These are phyloP conservation scores for Calameuta filiformis DNA, from an alignment of 2,888 invertebrate species.

Conservation along the genomic window DNA sequence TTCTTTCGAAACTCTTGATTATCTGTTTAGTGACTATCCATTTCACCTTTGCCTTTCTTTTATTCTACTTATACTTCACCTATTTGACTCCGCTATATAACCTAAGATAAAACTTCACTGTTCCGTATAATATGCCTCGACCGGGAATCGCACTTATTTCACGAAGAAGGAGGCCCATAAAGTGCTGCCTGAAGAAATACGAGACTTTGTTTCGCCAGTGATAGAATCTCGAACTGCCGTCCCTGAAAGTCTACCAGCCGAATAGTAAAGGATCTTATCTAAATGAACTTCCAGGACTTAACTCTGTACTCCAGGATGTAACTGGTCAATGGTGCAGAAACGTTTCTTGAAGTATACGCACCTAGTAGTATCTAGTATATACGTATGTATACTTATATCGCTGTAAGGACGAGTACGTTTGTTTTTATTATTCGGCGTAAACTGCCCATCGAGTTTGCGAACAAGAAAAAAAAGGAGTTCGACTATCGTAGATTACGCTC, in stretches of 20 bases:
- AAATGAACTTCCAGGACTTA: slow-evolving; percentile 48
- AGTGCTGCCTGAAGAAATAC: slow-evolving; percentile 32
- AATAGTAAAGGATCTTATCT: slow-evolving; percentile 48
- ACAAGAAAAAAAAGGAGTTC: not conserved
- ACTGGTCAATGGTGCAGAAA: not conserved
- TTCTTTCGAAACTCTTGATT: not conserved
- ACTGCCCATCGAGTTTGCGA: not conserved
- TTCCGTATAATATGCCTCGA: not conserved
- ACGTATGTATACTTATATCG: not conserved
- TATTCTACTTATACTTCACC: not conserved
- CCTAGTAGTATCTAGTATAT: not conserved
- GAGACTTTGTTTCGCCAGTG: slow-evolving; percentile 42
- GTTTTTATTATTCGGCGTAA: not conserved
- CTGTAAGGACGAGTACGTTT: not conserved
- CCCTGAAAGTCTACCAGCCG: slow-evolving; percentile 28
- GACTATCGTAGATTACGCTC: not conserved
- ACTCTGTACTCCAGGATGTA: slow-evolving; percentile 25
- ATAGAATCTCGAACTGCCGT: slow-evolving; percentile 41
- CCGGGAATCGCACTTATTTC: not conserved
- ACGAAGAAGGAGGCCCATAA: slow-evolving; percentile 1
- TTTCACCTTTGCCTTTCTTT: not conserved
- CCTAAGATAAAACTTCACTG: not conserved
- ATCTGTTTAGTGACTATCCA: not conserved
- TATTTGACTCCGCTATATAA: not conserved
- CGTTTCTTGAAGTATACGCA: not conserved